These are phyloP conservation scores for Xestia ashworthii DNA, from an alignment of 2,888 invertebrate species.

Conservation along the genomic window DNA sequence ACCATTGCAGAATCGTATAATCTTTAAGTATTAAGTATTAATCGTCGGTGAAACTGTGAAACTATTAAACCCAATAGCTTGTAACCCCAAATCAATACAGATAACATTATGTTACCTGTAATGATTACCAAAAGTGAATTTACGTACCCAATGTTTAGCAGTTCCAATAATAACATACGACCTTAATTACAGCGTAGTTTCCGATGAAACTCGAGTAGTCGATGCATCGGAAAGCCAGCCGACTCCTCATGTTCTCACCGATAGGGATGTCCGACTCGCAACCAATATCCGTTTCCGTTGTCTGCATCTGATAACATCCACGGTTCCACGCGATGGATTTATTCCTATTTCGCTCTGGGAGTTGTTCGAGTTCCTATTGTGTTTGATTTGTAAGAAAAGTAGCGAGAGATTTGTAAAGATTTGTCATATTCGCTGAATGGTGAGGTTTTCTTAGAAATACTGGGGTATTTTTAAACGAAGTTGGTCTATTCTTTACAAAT, in stretches of 20 bases:
- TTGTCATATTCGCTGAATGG: neutral
- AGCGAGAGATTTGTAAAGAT: conserved; percentile 18
- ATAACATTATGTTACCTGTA: conserved; percentile 4
- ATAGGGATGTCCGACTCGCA: conserved; percentile 64
- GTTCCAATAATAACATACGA: conserved; percentile 17
- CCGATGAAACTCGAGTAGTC: conserved; percentile 17
- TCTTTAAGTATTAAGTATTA: conserved; percentile 16
- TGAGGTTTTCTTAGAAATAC: neutral
- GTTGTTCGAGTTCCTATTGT: conserved; percentile 22
- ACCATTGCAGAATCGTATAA: conserved; percentile 1
- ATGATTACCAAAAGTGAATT: conserved; percentile 37
- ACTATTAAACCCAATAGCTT: conserved; percentile 42
- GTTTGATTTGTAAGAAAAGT: conserved; percentile 11
- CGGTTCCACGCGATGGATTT: conserved; percentile 66
- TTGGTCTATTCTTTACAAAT: neutral
- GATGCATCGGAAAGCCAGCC: conserved; percentile 15
- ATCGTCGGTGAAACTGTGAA: conserved; percentile 4
- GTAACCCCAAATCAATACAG: too few relatives aligned
- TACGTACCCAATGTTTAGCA: conserved; percentile 10
- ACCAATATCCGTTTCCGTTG: conserved; percentile 74
- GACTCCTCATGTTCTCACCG: conserved; percentile 28
- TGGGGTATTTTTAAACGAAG: neutral
- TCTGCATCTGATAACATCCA: conserved; percentile 61
- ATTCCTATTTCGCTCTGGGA: conserved; percentile 38
- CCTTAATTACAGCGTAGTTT: conserved; percentile 18